These are phyloP conservation scores for Agelastica alni DNA, from an alignment of 2,888 invertebrate genomes.

Conservation along the genomic window DNA sequence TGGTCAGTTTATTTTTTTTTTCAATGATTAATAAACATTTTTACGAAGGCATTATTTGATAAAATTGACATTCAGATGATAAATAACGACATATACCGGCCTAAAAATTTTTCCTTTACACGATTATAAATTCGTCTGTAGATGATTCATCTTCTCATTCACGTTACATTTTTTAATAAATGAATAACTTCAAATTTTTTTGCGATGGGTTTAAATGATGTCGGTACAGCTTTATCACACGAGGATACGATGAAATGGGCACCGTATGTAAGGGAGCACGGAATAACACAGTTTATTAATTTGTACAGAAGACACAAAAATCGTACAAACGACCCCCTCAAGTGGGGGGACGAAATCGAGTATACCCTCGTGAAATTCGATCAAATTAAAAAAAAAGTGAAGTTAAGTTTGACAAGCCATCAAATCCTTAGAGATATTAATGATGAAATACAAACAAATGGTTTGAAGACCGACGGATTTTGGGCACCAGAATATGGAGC, in stretches of 20 bases:
- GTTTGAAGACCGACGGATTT: constrained; percentile 59
- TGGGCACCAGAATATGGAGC: constrained; percentile 99
- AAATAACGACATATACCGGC: no score
- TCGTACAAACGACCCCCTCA: constrained; percentile 87
- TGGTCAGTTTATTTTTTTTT: no score
- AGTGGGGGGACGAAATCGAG: constrained; percentile 99
- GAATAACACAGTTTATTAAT: constrained; percentile 94
- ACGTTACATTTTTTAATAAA: no score
- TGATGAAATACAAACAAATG: no score
- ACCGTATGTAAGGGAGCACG: constrained; percentile 91
- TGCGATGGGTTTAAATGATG: constrained; percentile 19
- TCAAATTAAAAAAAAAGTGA: constrained; percentile 65
- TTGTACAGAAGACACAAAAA: constrained; percentile 86
- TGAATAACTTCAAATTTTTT: no score
- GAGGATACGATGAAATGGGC: constrained; percentile 90
- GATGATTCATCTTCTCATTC: no score
- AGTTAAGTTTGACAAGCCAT: constrained; percentile 80
- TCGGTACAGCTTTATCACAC: constrained; percentile 10
- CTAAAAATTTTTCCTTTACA: no score
- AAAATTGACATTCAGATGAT: no score
- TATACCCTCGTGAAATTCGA: constrained; percentile 95
- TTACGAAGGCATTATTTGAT: no score
- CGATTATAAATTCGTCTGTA: no score
- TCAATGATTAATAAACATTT: no score
- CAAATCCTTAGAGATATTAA: constrained; percentile 79